Evolutionary conservation across 2,113 vertebrate species (phyloP), one percentile per base, ranked within the genome.

Genomic region (Sciurus niger): DNA sequence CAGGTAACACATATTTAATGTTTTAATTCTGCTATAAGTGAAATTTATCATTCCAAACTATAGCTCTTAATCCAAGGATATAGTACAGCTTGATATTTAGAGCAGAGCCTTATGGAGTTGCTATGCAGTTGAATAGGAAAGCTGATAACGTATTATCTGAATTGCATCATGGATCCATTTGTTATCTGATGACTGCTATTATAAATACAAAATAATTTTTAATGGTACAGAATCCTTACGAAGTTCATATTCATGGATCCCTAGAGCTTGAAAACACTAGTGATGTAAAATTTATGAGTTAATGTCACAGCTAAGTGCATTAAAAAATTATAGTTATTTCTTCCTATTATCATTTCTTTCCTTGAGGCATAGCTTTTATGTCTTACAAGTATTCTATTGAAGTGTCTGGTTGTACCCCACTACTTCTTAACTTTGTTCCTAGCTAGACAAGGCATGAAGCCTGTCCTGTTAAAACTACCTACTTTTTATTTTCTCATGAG

Each of bases 1-100:
- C 99, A 99, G 99, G 99, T 99, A 98, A 82, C 97, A 48, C 3
- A 74, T 48, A 89, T 37, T 70, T 86, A 90, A 34, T 95, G 37
- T 30, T 94, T 97, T 12, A 60, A 76, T 74, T 95, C 78, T 94
- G 32, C 67, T 88, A 10, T n/a, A 70, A 78, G 20, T 93, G 53
- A 89, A 70, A 18, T 79, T 87, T 92, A 94, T 67, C 63, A 76
- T 32, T 30, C 82, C 8, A 90, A 43, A 83, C 8, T 48, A 77
- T 79, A 79, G 11, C 10, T 74, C 77, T 89, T 82, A 16, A 20
- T 79, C 18, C 46, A 95, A 55, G 18, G 34, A 37, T 25, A 48
- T 32, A 68, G 25, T 89, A 22, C 32, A 12, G 48, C 55, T 90
- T 93, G 18, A 34, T 53, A 14, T 91, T 92, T 86, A 32, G 11